These are phyloP conservation scores for Meiosimyza decipiens DNA, from an alignment of 2,888 invertebrate species.

Conservation along the genomic window DNA sequence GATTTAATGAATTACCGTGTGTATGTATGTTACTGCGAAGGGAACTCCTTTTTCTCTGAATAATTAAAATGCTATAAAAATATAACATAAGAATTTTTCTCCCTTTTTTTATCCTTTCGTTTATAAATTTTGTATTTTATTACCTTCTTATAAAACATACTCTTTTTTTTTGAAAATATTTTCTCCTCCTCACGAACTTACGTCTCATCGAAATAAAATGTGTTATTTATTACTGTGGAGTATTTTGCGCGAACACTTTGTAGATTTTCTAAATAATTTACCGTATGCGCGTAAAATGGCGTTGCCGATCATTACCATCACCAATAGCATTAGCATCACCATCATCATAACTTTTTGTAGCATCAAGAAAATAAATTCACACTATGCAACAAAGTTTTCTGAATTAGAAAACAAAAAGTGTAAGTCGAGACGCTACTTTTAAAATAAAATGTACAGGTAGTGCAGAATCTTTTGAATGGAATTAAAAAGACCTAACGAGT, in stretches of 20 bases:
- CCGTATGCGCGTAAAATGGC: constrained; percentile 25
- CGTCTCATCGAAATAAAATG: constrained; percentile 28
- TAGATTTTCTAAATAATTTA: constrained; percentile 34
- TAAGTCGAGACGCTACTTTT: too few relatives aligned
- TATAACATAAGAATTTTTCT: neutral
- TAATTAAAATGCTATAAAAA: constrained; percentile 16
- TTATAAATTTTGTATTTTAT: neutral
- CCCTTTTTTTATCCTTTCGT: neutral
- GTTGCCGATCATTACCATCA: constrained; percentile 13
- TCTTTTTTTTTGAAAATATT: neutral
- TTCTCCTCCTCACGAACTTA: neutral
- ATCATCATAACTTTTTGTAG: neutral
- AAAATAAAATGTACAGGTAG: too few relatives aligned
- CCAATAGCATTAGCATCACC: neutral
- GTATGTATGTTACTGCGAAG: neutral
- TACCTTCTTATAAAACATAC: neutral
- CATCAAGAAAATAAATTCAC: too few relatives aligned
- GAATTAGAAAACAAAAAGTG: too few relatives aligned
- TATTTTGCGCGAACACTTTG: neutral
- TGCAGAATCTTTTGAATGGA: too few relatives aligned
- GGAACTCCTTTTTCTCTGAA: neutral
- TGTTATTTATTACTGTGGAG: constrained; percentile 24
- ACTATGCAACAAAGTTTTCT: too few relatives aligned
- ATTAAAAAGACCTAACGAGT: too few relatives aligned
- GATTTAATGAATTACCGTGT: constrained; percentile 1